phyloP scores from a whole-genome alignment of 2,888 invertebrate genomes.

The Tricholauxania praeusta region DNA sequence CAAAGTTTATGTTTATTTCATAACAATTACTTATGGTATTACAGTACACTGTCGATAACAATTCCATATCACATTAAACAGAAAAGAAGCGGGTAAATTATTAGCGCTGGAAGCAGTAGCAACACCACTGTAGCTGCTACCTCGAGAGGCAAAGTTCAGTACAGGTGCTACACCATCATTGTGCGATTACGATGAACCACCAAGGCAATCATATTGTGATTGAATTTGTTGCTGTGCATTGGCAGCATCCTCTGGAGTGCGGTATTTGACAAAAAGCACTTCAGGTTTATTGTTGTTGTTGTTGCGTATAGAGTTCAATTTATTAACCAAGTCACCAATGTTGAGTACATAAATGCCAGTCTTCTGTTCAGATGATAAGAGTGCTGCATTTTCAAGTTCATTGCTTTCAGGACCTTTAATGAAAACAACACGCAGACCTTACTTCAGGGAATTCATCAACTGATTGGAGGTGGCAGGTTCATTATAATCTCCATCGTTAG shows the following conservation, averaged over 20 bases:
- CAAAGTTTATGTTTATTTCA: too few species aligned
- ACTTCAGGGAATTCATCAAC: slow-evolving; percentile 38
- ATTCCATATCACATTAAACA: slow-evolving; percentile 48
- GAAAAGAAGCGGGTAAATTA: slow-evolving; percentile 58
- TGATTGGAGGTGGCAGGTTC: slow-evolving; percentile 48
- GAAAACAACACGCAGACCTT: slow-evolving; percentile 60
- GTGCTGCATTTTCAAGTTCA: slow-evolving; percentile 57
- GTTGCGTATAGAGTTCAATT: slow-evolving; percentile 54
- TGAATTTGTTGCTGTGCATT: slow-evolving; percentile 62
- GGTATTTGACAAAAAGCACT: slow-evolving; percentile 65
- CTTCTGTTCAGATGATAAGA: slow-evolving; percentile 57
- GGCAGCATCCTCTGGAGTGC: slow-evolving; percentile 61
- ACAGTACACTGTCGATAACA: slow-evolving; percentile 51
- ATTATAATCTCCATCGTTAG: slow-evolving; percentile 56
- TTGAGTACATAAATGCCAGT: slow-evolving; percentile 58
- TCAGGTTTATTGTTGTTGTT: slow-evolving; percentile 62
- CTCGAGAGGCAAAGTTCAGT: slow-evolving; percentile 57
- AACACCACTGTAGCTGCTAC: background rate
- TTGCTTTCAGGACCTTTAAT: slow-evolving; percentile 64
- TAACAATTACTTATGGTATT: too few species aligned
- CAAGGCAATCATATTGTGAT: slow-evolving; percentile 59
- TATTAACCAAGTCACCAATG: slow-evolving; percentile 55
- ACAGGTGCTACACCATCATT: slow-evolving; percentile 59
- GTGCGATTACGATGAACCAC: slow-evolving; percentile 54
- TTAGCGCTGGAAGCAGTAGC: slow-evolving; percentile 18